Evolutionary conservation across 2,113 vertebrate genomes (phyloP).

Genomic region (Perccottus glenii): DNA sequence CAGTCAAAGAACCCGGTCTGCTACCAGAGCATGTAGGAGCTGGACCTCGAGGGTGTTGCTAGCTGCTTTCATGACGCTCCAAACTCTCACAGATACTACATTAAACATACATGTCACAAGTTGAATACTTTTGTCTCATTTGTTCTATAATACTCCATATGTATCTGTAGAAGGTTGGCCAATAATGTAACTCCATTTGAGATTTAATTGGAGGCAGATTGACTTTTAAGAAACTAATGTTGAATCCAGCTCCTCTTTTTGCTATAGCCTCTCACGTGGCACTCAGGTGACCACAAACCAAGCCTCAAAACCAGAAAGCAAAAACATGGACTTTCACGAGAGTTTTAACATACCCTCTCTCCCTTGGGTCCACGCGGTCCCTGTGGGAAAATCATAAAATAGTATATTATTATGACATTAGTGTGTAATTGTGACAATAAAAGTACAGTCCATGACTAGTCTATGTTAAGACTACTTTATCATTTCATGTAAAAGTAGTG

Average conservation of each 20-base stretch:
- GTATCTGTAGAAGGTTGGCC: not conserved
- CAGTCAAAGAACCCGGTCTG: not conserved
- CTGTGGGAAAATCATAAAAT: slow-evolving; percentile 59
- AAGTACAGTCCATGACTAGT: too few species aligned
- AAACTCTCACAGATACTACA: not conserved
- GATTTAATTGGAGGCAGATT: too few species aligned
- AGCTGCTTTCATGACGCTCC: not conserved
- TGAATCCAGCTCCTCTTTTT: not conserved
- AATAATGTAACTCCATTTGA: not conserved
- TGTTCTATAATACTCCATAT: too few species aligned
- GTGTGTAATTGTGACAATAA: too few species aligned
- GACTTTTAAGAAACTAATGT: not conserved
- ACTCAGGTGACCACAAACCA: slow-evolving; percentile 5
- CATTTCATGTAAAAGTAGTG: too few species aligned
- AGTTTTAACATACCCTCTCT: slow-evolving; percentile 82
- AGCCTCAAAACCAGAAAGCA: not conserved
- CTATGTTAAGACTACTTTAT: too few species aligned
- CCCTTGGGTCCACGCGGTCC: slow-evolving; percentile 90
- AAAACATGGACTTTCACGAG: not conserved
- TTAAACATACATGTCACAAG: not conserved
- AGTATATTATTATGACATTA: not conserved
- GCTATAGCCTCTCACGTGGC: not conserved
- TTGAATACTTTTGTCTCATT: too few species aligned
- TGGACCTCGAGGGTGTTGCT: not conserved
- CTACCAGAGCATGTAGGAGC: not conserved